A percentile compares a stretch with the other conserved stretches of the same genome.
Evolutionary conservation across 2,797 vertebrate genomes (phyloP).

Genomic region (Capromys pilorides): DNA sequence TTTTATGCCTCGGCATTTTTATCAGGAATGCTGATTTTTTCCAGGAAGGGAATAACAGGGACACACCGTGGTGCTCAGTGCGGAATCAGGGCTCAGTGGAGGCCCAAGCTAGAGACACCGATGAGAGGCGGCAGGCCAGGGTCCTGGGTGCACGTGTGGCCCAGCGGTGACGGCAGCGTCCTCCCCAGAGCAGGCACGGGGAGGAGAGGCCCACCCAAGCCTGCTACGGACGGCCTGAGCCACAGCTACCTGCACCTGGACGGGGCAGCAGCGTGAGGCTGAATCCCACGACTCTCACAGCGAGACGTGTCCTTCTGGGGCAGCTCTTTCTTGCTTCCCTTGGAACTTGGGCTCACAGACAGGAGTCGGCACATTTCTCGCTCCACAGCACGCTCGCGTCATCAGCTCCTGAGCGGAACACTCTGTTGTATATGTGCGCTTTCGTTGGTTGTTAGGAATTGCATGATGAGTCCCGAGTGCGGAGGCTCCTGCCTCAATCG

Average conservation of each 20-base stretch:
- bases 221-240: neutral
- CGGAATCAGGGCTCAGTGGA: neutral
- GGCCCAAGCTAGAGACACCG: neutral
- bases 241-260: neutral
- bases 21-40: conserved; percentile 17
- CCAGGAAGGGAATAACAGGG: neutral
- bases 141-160: too few species aligned
- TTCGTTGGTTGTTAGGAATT: conserved; percentile 45
- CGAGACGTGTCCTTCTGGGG: conserved; percentile 13
- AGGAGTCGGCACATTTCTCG: neutral
- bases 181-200: too few species aligned
- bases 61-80: neutral
- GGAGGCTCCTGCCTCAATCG: neutral
- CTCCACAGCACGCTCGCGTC: neutral
- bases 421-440: conserved; percentile 18
- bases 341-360: neutral
- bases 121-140: neutral
- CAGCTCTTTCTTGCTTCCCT: neutral
- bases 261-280: conserved; percentile 16
- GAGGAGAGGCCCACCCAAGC: too few species aligned
- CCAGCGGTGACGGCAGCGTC: too few species aligned
- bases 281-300: conserved; percentile 5
- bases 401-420: neutral
- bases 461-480: neutral
- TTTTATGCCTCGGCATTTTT: neutral